phyloP scores from a whole-genome alignment of 2,888 invertebrate species.

The Frankliniella fusca region DNA sequence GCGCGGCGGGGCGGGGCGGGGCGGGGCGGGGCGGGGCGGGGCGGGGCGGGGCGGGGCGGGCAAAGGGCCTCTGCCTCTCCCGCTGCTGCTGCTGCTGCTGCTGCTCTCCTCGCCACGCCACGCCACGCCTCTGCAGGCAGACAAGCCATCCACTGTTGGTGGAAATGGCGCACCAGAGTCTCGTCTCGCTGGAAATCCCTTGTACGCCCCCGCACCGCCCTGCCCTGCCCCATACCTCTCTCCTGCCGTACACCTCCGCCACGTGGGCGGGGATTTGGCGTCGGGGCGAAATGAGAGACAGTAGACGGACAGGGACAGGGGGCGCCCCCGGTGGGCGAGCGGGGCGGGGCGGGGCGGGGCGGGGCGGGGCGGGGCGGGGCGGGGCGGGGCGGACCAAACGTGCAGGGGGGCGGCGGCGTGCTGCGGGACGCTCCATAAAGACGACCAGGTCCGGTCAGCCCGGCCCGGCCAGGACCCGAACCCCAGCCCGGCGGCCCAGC shows the following conservation, averaged over 20 bases:
- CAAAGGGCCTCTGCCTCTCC: neutral
- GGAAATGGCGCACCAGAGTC: too few species aligned
- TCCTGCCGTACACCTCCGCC: neutral
- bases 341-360: neutral
- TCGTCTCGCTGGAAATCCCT: too few species aligned
- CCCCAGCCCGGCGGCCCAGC: neutral
- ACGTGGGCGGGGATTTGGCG: neutral
- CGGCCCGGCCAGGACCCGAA: neutral
- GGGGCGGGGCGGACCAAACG: neutral
- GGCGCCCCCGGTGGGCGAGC: neutral
- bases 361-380: neutral
- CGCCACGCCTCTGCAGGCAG: neutral
- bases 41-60: neutral
- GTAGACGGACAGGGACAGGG: neutral
- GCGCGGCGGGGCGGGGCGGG: neutral
- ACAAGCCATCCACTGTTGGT: too few species aligned
- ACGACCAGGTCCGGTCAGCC: neutral
- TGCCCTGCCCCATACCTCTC: neutral
- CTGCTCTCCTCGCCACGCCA: neutral
- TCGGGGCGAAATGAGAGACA: neutral
- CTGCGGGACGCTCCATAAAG: constrained; percentile 2
- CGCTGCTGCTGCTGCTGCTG: neutral
- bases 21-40: neutral
- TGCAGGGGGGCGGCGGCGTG: neutral
- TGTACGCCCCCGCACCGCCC: neutral